Evolutionary conservation across 2,113 vertebrate species (phyloP).

Genomic region (Chitala chitala): DNA sequence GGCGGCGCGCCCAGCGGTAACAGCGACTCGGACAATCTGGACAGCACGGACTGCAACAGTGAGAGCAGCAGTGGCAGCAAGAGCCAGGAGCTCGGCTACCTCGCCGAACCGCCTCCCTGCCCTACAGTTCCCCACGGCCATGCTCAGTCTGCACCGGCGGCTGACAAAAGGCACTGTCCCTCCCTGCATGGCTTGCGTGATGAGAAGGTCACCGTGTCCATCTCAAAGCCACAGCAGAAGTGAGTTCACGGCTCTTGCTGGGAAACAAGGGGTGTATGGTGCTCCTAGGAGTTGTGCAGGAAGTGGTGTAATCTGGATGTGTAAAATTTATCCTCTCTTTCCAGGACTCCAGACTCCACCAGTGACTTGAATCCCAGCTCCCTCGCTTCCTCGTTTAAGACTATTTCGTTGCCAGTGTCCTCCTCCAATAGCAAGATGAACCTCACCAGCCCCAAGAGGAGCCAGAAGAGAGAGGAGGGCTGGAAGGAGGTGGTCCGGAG

Average conservation of each 20-base stretch:
- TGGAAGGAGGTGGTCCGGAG: conserved; percentile 98
- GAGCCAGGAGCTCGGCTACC: conserved; percentile 88
- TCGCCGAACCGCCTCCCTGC: conserved; percentile 73
- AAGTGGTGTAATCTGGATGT: background rate
- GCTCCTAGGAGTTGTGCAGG: too few relatives aligned
- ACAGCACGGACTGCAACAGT: conserved; percentile 92
- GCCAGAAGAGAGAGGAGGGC: conserved; percentile 95
- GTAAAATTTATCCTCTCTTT: conserved; percentile 14
- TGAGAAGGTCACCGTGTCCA: conserved; percentile 77
- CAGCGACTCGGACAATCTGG: conserved; percentile 91
- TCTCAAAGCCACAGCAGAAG: conserved; percentile 78
- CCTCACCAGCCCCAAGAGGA: conserved; percentile 91
- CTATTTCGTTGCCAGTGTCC: conserved; percentile 80
- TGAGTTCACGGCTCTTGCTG: conserved; percentile 36
- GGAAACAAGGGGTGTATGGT: background rate
- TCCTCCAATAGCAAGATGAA: conserved; percentile 90
- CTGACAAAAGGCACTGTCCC: conserved; percentile 71
- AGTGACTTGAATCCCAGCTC: conserved; percentile 73
- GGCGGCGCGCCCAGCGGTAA: conserved; percentile 83
- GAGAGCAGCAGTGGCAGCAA: conserved; percentile 93
- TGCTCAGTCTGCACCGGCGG: conserved; percentile 64
- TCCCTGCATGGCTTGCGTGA: conserved; percentile 71
- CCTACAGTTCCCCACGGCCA: conserved; percentile 63
- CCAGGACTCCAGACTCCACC: conserved; percentile 74
- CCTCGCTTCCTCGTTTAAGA: conserved; percentile 76